Evolutionary conservation across 2,113 vertebrate species (phyloP).

Genomic region (Cyrtonyx montezumae): DNA sequence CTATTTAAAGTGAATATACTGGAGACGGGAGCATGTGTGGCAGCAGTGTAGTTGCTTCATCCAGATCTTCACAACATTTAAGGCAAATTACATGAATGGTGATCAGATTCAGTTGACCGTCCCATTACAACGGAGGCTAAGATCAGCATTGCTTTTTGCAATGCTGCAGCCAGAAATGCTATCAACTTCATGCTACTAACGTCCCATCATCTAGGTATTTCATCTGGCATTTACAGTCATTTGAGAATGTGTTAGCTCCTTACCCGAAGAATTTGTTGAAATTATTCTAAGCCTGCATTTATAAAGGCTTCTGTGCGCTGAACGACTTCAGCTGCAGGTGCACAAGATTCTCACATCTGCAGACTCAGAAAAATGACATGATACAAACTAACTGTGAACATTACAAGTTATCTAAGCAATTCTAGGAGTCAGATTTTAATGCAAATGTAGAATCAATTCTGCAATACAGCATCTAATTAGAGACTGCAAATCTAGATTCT

Average conservation of each 20-base stretch:
- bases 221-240: conserved; percentile 3
- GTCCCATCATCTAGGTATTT: conserved; percentile 1
- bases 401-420: conserved; percentile 26
- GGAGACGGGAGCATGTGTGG: not conserved
- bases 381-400: conserved; percentile 34
- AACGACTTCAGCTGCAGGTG: conserved; percentile 51
- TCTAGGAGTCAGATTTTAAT: conserved; percentile 55
- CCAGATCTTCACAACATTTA: not conserved
- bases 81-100: not conserved
- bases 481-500: conserved; percentile 14
- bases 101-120: not conserved
- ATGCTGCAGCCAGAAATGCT: not conserved
- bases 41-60: not conserved
- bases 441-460: conserved; percentile 52
- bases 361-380: conserved; percentile 13
- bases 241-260: conserved; percentile 38
- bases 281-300: conserved; percentile 46
- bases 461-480: conserved; percentile 41
- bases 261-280: conserved; percentile 26
- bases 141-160: not conserved
- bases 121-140: not conserved
- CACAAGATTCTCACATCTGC: conserved; percentile 53
- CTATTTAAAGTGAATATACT: not conserved
- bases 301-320: conserved; percentile 21
- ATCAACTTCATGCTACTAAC: not conserved